These are phyloP conservation scores for Aphelinus certus DNA, from an alignment of 1,140 invertebrate genomes.

Conservation along the genomic window DNA sequence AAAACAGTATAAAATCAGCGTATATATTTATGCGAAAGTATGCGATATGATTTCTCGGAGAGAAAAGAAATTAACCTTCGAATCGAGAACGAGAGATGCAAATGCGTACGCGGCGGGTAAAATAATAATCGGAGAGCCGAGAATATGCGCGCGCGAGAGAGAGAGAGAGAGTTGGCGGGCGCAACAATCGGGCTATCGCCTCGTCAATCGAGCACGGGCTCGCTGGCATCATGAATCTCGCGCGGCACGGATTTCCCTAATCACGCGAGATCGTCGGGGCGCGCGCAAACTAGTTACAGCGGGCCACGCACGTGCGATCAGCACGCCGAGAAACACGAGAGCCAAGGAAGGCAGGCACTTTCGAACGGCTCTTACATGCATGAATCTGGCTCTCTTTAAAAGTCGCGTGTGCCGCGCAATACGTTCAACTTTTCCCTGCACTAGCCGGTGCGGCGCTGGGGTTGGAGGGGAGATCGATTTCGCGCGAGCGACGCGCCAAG, in stretches of 20 bases:
- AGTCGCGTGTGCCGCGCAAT: not conserved
- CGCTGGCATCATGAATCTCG: not conserved
- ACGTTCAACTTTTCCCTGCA: not conserved
- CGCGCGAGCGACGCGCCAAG: not conserved
- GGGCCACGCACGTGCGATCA: not conserved
- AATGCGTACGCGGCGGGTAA: no score
- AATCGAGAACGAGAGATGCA: no score
- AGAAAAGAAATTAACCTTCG: no score
- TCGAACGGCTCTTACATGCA: no score
- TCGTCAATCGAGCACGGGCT: not conserved
- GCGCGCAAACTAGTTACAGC: not conserved
- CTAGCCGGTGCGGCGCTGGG: no score
- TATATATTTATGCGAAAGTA: no score
- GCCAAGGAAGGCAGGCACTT: no score
- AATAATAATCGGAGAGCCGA: no score
- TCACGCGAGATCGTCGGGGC: conserved; percentile 4
- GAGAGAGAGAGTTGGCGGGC: not conserved
- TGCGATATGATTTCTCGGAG: no score
- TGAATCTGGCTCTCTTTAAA: not conserved
- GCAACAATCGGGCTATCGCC: no score
- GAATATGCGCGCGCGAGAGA: not conserved
- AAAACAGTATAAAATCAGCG: no score
- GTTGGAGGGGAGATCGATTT: not conserved
- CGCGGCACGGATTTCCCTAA: not conserved
- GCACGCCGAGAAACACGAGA: conserved; percentile 1